Conservation (phyloP, 1,140 invertebrate species). For the Rhagoletis pomonella region DNA sequence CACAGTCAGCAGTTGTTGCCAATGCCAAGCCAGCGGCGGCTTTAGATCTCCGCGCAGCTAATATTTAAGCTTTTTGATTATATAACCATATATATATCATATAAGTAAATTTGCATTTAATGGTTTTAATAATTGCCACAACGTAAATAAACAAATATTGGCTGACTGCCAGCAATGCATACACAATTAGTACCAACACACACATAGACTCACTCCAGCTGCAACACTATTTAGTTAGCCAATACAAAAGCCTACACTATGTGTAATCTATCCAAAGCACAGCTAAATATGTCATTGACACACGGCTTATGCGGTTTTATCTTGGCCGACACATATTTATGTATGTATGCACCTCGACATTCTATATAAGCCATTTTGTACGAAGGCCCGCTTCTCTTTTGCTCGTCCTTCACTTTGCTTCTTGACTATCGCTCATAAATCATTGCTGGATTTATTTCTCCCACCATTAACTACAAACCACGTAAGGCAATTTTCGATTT, state of each 20-base stretch:
- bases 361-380: no score
- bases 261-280: not conserved
- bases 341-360: no score
- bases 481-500: no score
- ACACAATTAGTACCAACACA: not conserved
- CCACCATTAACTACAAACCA: no score
- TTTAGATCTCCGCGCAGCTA: not conserved
- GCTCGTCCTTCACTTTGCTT: not conserved
- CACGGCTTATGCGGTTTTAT: not conserved
- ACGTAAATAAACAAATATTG: conserved; percentile 31
- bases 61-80: not conserved
- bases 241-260: not conserved
- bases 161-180: conserved; percentile 20
- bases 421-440: conserved; percentile 1
- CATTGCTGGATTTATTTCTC: not conserved
- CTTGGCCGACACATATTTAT: no score
- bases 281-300: not conserved
- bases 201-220: not conserved
- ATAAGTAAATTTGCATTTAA: conserved; percentile 2
- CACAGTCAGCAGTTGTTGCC: not conserved
- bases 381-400: no score
- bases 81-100: not conserved
- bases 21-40: not conserved
- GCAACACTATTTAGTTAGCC: not conserved
- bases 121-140: conserved; percentile 25